These are phyloP conservation scores for Turnix velox DNA, from an alignment of 2,113 vertebrate species.

Conservation along the genomic window DNA sequence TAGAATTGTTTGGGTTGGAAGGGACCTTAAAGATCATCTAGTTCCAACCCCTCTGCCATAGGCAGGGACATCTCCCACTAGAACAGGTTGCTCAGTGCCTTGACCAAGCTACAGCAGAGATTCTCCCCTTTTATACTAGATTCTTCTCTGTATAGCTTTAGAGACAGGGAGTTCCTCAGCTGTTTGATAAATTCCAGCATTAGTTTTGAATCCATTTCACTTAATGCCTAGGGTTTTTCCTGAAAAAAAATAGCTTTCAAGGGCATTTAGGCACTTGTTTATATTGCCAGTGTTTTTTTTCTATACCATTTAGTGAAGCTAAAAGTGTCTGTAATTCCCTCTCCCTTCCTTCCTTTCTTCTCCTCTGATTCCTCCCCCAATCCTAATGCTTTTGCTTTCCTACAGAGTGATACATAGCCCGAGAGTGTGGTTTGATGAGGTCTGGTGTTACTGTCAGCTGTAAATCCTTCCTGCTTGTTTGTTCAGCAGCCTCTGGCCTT, in stretches of 20 bases:
- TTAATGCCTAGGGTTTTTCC: background rate
- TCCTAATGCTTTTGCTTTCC: background rate
- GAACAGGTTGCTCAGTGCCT: no score
- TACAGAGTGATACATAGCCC: constrained; percentile 6
- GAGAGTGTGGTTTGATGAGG: constrained; percentile 50
- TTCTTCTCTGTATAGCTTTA: background rate
- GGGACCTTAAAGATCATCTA: no score
- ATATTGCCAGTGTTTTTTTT: background rate
- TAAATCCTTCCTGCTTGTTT: constrained; percentile 54
- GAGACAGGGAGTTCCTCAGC: background rate
- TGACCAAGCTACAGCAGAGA: background rate
- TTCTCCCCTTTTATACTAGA: background rate
- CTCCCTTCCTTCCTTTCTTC: background rate
- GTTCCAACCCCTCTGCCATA: no score
- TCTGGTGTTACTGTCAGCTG: background rate
- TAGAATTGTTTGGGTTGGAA: no score
- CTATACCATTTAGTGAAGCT: constrained; percentile 7
- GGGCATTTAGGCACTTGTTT: background rate
- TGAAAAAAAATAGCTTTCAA: background rate
- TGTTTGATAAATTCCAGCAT: background rate
- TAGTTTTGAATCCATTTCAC: background rate
- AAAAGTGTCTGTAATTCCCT: background rate
- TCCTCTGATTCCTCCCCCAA: background rate
- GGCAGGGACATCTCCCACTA: no score
- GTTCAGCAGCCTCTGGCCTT: constrained; percentile 37